These are phyloP conservation scores for Meloidogyne hapla DNA, from an alignment of 1,140 invertebrate species.

Conservation along the genomic window DNA sequence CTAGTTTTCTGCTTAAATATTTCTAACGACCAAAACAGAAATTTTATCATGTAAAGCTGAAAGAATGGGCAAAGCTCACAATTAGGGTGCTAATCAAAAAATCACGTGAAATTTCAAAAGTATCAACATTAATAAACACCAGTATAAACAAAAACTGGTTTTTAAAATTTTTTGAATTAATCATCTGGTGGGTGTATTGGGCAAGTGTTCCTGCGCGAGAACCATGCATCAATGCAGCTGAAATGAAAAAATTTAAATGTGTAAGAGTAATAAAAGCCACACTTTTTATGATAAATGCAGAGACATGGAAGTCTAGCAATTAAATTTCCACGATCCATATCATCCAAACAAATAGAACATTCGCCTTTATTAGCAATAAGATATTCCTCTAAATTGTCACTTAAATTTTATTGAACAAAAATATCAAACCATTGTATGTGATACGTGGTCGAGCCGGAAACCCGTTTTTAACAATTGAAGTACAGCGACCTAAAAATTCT, in stretches of 20 bases:
- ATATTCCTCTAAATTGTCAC: constrained; percentile 81
- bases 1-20: too few species aligned
- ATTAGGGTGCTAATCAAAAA: not conserved
- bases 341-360: constrained; percentile 97
- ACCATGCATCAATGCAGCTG: constrained; percentile 62
- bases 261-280: not conserved
- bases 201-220: constrained; percentile 58
- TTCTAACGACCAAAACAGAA: too few species aligned
- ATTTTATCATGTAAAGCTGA: not conserved
- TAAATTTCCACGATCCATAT: constrained; percentile 85
- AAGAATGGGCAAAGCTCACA: constrained; percentile 4
- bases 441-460: not conserved
- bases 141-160: not conserved
- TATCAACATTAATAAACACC: not conserved
- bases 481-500: not conserved
- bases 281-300: constrained; percentile 97
- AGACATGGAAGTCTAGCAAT: constrained; percentile 96
- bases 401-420: not conserved
- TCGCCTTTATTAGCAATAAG: constrained; percentile 90
- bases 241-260: constrained; percentile 1
- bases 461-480: not conserved
- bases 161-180: constrained; percentile 12
- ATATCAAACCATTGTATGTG: not conserved
- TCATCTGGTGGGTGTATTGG: constrained; percentile 59
- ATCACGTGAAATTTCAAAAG: not conserved